Conservation (phyloP, 2,113 vertebrate genomes). For the Diadophis punctatus region DNA sequence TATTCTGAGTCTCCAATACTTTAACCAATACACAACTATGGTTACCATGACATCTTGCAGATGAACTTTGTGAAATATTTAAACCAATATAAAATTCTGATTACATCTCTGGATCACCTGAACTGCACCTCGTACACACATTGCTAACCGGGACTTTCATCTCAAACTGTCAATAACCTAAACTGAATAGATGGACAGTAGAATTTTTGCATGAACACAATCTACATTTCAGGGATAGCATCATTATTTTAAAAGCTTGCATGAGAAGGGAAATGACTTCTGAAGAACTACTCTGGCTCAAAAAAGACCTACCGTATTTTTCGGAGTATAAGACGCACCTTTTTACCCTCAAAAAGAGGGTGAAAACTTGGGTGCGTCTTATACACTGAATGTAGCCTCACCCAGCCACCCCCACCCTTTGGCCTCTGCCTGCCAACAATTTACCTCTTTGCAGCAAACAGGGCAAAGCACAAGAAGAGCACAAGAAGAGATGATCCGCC, state of each 20-base stretch:
- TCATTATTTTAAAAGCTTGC: not conserved
- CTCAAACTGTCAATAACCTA: not conserved
- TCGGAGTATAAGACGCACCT: no score
- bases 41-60: not conserved
- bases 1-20: not conserved
- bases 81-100: constrained; percentile 5
- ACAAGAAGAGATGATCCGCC: no score
- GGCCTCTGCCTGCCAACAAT: no score
- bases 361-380: no score
- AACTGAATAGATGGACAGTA: not conserved
- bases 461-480: no score
- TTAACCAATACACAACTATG: not conserved
- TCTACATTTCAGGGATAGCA: not conserved
- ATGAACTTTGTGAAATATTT: not conserved
- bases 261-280: not conserved
- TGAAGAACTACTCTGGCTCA: not conserved
- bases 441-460: no score
- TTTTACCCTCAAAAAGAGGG: no score
- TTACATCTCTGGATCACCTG: not conserved
- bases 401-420: no score
- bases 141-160: not conserved
- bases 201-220: not conserved
- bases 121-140: not conserved
- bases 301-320: no score
- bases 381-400: no score